A percentile compares a stretch with the other conserved stretches of the same genome.
These are phyloP conservation scores for Carcharodon carcharias DNA, from an alignment of 2,797 vertebrate species.

Conservation along the genomic window DNA sequence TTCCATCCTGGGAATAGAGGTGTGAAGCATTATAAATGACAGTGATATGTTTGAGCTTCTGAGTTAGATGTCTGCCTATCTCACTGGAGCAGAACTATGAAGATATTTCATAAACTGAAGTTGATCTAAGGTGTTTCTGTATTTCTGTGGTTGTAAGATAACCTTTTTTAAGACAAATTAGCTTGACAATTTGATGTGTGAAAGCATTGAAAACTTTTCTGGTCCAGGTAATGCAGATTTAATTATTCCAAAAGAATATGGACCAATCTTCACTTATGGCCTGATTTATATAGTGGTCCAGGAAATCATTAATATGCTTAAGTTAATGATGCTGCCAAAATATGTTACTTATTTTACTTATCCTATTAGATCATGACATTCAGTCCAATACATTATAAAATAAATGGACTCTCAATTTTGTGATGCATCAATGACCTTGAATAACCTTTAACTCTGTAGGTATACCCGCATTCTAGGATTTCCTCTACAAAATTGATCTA, in stretches of 20 bases:
- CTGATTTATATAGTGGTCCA: not conserved
- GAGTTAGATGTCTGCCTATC: not conserved
- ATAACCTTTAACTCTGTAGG: not conserved
- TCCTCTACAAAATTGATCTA: not conserved
- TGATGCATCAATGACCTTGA: not conserved
- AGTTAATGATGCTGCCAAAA: not conserved
- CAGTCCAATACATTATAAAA: not conserved
- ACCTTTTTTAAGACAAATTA: not conserved
- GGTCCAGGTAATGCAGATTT: not conserved
- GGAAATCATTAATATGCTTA: not conserved
- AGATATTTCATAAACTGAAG: not conserved
- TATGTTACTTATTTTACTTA: not conserved
- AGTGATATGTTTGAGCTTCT: slow-evolving; percentile 5
- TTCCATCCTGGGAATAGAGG: not conserved
- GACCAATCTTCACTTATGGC: not conserved
- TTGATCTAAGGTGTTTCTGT: not conserved
- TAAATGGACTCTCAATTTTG: not conserved
- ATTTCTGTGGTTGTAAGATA: not conserved
- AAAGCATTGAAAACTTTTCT: not conserved
- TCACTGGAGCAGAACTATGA: slow-evolving; percentile 21
- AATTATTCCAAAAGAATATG: not conserved
- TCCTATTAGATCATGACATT: not conserved
- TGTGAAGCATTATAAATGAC: not conserved
- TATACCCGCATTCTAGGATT: not conserved
- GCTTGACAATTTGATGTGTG: not conserved